Conservation (phyloP, 2,888 invertebrate genomes). For the Xestobium rufovillosum region DNA sequence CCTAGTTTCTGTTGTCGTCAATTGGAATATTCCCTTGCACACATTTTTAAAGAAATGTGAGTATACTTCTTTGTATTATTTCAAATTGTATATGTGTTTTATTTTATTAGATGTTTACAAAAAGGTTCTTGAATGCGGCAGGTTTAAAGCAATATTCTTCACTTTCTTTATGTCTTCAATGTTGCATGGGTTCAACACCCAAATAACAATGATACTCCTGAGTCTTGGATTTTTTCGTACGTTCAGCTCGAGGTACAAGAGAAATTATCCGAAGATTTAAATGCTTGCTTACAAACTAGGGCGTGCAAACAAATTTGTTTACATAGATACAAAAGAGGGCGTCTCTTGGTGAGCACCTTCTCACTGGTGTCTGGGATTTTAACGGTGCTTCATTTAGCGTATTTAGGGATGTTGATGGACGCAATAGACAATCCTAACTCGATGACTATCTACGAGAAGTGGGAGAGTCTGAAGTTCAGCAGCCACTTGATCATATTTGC, state of each 20-base stretch:
- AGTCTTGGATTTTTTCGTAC: slow-evolving; percentile 91
- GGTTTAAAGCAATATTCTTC: slow-evolving; percentile 69
- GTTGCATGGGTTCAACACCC: slow-evolving; percentile 90
- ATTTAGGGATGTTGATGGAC: slow-evolving; percentile 91
- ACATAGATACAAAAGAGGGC: slow-evolving; percentile 57
- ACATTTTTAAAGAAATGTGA: slow-evolving; percentile 88
- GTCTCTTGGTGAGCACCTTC: slow-evolving; percentile 51
- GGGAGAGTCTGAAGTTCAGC: slow-evolving; percentile 72
- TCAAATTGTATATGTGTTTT: background rate
- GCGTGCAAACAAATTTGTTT: slow-evolving; percentile 58
- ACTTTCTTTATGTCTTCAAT: slow-evolving; percentile 87
- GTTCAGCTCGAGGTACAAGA: slow-evolving; percentile 74
- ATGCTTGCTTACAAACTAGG: slow-evolving; percentile 71
- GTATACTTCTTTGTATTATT: slow-evolving; percentile 31
- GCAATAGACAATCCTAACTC: slow-evolving; percentile 53
- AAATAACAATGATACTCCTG: slow-evolving; percentile 85
- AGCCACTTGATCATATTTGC: slow-evolving; percentile 65
- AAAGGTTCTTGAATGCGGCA: slow-evolving; percentile 61
- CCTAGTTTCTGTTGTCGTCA: slow-evolving; percentile 83
- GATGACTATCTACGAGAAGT: slow-evolving; percentile 55
- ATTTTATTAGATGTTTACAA: slow-evolving; percentile 68
- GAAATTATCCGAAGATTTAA: slow-evolving; percentile 64
- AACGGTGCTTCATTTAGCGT: slow-evolving; percentile 81
- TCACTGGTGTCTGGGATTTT: slow-evolving; percentile 69
- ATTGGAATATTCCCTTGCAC: slow-evolving; percentile 98